phyloP scores from a whole-genome alignment of 2,888 invertebrate genomes.

The Willowsia nigromaculata region DNA sequence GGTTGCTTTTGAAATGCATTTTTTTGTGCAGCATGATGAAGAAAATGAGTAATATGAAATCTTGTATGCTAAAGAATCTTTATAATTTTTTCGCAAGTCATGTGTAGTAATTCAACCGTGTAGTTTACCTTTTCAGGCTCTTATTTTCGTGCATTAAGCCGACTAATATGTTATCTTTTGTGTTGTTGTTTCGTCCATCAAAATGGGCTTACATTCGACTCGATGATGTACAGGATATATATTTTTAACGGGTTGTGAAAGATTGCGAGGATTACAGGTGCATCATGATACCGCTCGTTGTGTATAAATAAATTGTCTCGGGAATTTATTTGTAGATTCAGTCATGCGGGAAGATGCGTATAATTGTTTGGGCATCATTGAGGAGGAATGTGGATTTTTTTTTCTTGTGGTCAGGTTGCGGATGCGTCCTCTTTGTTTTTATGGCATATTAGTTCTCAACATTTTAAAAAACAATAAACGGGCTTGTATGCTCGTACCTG shows the following conservation, averaged over 20 bases:
- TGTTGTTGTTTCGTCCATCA: constrained; percentile 64
- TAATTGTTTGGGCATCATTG: background rate
- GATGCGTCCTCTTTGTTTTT: constrained; percentile 2
- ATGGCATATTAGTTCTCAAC: background rate
- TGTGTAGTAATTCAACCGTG: constrained; percentile 79
- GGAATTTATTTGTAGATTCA: constrained; percentile 54
- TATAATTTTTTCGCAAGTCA: constrained; percentile 76
- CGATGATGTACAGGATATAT: constrained; percentile 29
- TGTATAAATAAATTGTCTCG: constrained; percentile 7
- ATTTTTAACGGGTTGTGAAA: constrained; percentile 55
- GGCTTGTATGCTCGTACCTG: constrained; percentile 4
- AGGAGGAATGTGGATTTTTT: background rate
- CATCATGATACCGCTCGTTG: background rate
- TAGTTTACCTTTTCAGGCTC: constrained; percentile 76
- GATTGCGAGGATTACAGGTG: background rate
- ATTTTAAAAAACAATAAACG: constrained; percentile 7
- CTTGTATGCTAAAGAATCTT: background rate
- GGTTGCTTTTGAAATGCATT: constrained; percentile 33
- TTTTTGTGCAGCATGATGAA: constrained; percentile 9
- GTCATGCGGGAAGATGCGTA: constrained; percentile 51
- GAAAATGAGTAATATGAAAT: constrained; percentile 14
- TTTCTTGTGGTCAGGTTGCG: constrained; percentile 23
- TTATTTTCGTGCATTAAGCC: constrained; percentile 72
- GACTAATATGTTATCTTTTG: constrained; percentile 70
- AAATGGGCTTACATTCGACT: constrained; percentile 41